A percentile compares a stretch with the other conserved stretches of the same genome.
Conservation (phyloP, 92 coral and sea anemone genomes). For the Phenganax stokvisi region DNA sequence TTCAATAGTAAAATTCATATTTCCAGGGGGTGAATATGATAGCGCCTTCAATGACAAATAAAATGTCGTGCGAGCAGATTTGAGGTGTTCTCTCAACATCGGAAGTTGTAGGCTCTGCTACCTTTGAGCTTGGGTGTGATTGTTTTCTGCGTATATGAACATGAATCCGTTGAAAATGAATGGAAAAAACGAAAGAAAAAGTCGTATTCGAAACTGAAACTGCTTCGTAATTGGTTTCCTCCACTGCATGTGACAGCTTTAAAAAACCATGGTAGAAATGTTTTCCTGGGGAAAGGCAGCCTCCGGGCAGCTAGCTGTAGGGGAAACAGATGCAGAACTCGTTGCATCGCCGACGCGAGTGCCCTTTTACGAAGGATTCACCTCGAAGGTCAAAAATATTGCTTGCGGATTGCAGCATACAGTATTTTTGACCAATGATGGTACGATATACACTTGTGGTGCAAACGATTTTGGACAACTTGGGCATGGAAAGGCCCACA, state of each 20-base stretch:
- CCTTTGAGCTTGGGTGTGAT: background rate
- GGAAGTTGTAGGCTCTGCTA: background rate
- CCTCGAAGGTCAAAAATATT: conserved; percentile 45
- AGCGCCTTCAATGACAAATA: conserved; percentile 2
- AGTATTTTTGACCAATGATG: conserved; percentile 66
- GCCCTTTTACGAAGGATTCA: conserved; percentile 35
- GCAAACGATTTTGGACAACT: conserved; percentile 82
- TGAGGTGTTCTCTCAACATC: background rate
- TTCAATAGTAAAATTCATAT: background rate
- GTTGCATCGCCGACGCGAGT: conserved; percentile 54
- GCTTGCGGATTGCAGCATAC: conserved; percentile 90
- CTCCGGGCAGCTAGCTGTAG: conserved; percentile 73
- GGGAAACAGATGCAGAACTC: conserved; percentile 57
- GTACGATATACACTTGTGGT: conserved; percentile 83
- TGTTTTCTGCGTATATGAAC: background rate
- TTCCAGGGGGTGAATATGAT: background rate
- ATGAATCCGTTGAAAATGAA: background rate
- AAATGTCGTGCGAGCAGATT: background rate
- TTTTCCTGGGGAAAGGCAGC: conserved; percentile 77
- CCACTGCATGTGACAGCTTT: too few relatives aligned
- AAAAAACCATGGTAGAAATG: conserved; percentile 36
- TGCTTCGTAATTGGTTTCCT: background rate
- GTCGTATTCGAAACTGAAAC: background rate
- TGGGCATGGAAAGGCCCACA: conserved; percentile 60
- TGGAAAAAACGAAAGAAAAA: background rate